These are phyloP conservation scores for Sinodicranocentrus sp. DNA, from an alignment of 2,888 invertebrate genomes.

Conservation along the genomic window DNA sequence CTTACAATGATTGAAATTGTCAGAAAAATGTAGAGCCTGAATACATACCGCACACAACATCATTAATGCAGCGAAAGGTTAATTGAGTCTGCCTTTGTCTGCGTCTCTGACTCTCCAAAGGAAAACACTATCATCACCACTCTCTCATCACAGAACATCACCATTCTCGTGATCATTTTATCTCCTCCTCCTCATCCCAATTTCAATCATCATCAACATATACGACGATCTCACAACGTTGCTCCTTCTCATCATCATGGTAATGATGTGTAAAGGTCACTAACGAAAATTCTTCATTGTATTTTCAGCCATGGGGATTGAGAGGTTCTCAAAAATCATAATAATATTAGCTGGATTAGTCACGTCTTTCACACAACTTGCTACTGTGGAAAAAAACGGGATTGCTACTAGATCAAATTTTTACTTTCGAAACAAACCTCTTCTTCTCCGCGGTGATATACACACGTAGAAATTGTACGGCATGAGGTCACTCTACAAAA, in stretches of 20 bases:
- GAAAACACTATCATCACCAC: not conserved
- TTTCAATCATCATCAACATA: not conserved
- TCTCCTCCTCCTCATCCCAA: not conserved
- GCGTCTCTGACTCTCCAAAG: slow-evolving; percentile 16
- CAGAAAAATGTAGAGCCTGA: not conserved
- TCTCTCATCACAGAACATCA: not conserved
- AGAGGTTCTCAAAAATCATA: slow-evolving; percentile 27
- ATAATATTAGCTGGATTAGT: slow-evolving; percentile 56
- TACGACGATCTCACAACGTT: not conserved
- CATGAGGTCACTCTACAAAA: no score
- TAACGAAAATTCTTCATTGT: not conserved
- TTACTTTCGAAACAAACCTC: not conserved
- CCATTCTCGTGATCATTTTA: not conserved
- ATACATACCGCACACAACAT: not conserved
- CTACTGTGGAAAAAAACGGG: slow-evolving; percentile 1
- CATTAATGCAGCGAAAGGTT: slow-evolving; percentile 44
- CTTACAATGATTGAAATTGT: not conserved
- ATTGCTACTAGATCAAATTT: not conserved
- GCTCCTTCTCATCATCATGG: not conserved
- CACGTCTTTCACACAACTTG: slow-evolving; percentile 38
- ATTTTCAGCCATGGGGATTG: not conserved
- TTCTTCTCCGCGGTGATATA: not conserved
- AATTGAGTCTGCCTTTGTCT: slow-evolving; percentile 65
- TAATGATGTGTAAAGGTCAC: not conserved
- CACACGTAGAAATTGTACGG: not conserved